These are phyloP conservation scores for Pachycephus smyrnensis DNA, from an alignment of 2,888 invertebrate genomes.

Conservation along the genomic window DNA sequence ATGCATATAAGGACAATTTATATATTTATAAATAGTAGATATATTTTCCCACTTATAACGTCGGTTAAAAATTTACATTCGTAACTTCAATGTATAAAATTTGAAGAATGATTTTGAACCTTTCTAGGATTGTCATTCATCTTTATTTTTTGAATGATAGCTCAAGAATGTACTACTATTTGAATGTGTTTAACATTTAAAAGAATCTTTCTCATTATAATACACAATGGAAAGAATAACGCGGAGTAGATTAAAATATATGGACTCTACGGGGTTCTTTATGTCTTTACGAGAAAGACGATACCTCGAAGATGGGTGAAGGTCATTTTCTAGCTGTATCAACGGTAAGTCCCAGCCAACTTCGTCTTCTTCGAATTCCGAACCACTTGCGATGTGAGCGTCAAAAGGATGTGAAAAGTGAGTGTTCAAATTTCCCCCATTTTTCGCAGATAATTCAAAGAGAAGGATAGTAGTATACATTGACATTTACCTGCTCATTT, in stretches of 20 bases:
- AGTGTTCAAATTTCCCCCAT: conserved; percentile 47
- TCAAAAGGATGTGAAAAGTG: conserved; percentile 61
- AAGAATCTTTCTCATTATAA: too few species aligned
- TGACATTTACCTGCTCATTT: conserved; percentile 67
- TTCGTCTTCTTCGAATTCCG: conserved; percentile 70
- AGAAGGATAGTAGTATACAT: background rate
- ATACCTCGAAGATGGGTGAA: conserved; percentile 63
- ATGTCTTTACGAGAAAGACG: conserved; percentile 1
- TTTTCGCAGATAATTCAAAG: background rate
- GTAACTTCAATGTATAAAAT: too few species aligned
- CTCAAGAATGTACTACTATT: too few species aligned
- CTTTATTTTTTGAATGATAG: too few species aligned
- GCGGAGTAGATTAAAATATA: too few species aligned
- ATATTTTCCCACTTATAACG: background rate
- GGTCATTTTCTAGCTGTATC: conserved; percentile 67
- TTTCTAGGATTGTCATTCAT: too few species aligned
- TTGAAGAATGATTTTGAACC: too few species aligned
- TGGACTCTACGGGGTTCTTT: background rate
- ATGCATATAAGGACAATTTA: background rate
- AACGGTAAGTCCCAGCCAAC: conserved; percentile 74
- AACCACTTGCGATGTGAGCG: conserved; percentile 66
- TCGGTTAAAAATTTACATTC: background rate
- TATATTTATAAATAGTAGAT: background rate
- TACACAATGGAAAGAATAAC: too few species aligned
- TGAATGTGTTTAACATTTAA: too few species aligned